Conservation (phyloP, 2,797 vertebrate genomes). For the Bucorvus abyssinicus region DNA sequence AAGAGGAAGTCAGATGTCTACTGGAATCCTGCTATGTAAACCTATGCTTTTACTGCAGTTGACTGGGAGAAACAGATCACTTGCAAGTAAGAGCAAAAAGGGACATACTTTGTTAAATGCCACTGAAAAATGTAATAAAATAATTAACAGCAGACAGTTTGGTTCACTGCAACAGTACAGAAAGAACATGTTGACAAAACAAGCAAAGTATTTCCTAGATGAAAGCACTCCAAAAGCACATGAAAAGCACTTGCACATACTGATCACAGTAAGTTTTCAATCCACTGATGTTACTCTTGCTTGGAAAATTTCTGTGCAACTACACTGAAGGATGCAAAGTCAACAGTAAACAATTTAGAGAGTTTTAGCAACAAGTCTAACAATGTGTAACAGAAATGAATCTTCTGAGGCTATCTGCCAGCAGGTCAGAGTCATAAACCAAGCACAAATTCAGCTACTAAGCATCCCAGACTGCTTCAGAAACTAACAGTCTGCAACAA, state of each 20-base stretch:
- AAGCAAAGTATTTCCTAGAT: background rate
- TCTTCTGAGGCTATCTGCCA: background rate
- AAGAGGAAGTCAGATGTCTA: background rate
- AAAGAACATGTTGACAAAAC: background rate
- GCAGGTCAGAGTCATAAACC: background rate
- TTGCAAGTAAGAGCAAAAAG: background rate
- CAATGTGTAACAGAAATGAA: background rate
- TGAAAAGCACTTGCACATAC: background rate
- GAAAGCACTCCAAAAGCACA: background rate
- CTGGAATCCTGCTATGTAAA: background rate
- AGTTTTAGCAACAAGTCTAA: background rate
- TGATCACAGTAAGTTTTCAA: background rate
- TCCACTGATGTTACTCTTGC: background rate
- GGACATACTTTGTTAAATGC: background rate
- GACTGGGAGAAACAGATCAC: background rate
- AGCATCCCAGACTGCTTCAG: background rate
- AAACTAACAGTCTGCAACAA: background rate
- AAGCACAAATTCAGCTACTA: background rate
- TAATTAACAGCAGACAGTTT: slow-evolving; percentile 4
- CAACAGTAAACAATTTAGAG: background rate
- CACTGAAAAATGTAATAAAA: background rate
- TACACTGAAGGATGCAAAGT: background rate
- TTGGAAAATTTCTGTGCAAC: background rate
- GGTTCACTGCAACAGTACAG: background rate
- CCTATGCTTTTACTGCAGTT: background rate